Evolutionary conservation across 2,113 vertebrate genomes (phyloP).

Genomic region (Pseudopipra pipra): DNA sequence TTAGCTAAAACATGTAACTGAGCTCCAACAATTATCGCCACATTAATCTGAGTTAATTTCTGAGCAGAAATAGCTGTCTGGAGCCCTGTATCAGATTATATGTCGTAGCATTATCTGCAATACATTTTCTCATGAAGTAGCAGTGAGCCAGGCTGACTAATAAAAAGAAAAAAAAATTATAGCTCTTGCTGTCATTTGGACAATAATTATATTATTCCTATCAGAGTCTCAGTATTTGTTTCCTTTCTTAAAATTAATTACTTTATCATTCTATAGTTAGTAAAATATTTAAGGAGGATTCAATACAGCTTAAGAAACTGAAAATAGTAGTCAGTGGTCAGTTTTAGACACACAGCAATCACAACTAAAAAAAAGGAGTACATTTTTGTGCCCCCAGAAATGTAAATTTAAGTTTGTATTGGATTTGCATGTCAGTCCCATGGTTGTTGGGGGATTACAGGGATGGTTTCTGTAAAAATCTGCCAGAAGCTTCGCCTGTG

Average conservation of each 20-base stretch:
- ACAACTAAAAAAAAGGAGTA: not conserved
- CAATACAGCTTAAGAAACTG: not conserved
- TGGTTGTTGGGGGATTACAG: not conserved
- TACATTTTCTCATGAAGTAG: not conserved
- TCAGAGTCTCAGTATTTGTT: not conserved
- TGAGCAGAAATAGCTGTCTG: slow-evolving; percentile 32
- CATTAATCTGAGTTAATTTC: slow-evolving; percentile 62
- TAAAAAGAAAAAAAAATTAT: not conserved
- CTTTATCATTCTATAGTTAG: not conserved
- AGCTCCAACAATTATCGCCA: slow-evolving; percentile 14
- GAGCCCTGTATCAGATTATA: not conserved
- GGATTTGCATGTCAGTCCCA: not conserved
- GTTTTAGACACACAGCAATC: not conserved
- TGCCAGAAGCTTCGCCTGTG: not conserved
- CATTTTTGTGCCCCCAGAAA: not conserved
- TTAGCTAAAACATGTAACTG: slow-evolving; percentile 51
- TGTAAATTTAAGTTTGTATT: not conserved
- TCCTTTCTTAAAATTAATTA: not conserved
- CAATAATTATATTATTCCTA: not conserved
- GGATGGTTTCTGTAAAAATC: not conserved
- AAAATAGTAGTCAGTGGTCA: not conserved
- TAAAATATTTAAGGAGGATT: not conserved
- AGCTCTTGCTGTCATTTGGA: not conserved
- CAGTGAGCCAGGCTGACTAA: not conserved
- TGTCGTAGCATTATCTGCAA: not conserved